Evolutionary conservation across 1,140 invertebrate genomes (phyloP), one percentile per base, ranked within the genome.

Genomic region (Chrysomallon squamiferum): DNA sequence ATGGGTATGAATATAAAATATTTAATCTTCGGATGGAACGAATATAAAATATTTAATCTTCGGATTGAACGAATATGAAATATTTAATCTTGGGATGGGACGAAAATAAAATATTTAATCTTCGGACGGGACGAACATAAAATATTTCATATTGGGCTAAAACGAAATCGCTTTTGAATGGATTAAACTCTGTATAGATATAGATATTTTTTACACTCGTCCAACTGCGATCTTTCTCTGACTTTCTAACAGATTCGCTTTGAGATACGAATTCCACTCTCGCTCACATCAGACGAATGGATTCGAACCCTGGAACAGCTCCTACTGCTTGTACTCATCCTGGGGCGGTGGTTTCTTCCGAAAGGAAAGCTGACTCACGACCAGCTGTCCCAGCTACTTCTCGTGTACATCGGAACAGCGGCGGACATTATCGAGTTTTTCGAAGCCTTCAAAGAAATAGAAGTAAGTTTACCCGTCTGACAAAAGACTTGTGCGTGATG

Each of bases 391-490:
- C 95, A 97, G 77, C 85, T 97, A 22, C 84, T 97, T 0, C 86
- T 97, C 2, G 95, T 89, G 30, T 90, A 90, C 76, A 88, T 90
- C 59, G 89, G 89, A 35, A 96, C 94, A 0, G 95, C 95, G 0
- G 95, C 94, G 0, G 95, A 97, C 81, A 97, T 97, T 63, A 95
- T 97, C 32, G 95, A 97, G 84, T 96, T 97, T 83, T 96, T 96
- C 83, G 95, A 97, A 81, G 95, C 95, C 0, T 96, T 97, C 86
- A 88, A 84, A 59, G 84, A 85, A 62, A 74, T 83, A 13, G 61
- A 72, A 72, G 84, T 85, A 30, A 60, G 18, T 50, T 18, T 20
- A n/a, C n/a, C 41, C 11, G 11, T n/a, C 11, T 43, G 11, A 11
- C n/a, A 43, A n/a, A 43, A 11, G 41, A n/a, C n/a, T 43, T 11